Base-by-base conservation (phyloP, 1,140 invertebrate genomes). In the Cydia amplana region DNA sequence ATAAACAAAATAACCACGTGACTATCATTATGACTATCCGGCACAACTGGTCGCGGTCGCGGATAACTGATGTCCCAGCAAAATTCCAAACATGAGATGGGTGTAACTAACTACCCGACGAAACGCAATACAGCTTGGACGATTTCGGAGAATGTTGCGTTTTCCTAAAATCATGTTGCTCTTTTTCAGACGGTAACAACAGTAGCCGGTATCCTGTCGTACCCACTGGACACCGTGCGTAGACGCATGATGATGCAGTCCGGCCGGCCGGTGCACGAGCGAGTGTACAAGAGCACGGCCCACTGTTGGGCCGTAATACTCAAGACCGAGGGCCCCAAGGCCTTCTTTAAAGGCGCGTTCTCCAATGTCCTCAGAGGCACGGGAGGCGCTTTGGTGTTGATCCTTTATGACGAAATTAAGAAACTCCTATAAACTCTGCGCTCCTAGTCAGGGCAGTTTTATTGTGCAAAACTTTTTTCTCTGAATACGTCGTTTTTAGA, bases 211-310 rank as follows among this genome's bases (percentile, higher is more conserved):
- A 95, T 98, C 78, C 93, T 97, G 32, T 98, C 97, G 25, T 98
- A 98, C 94, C 98, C 97, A 77, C 96, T 98, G 90, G 97, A 98
- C 91, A 98, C 97, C 64, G 97, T 98, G 67, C 94, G 97, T 86
- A 94, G 97, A 93, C 95, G 97, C 86, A 97, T 97, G 96, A 98
- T 98, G 96, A 97, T 97, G 97, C 96, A 97, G 93, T 97, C 96
- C 74, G 96, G 96, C 16, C 94, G 94, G 81, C 94, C 94, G 9
- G 93, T 94, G 78, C 87, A 88, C 67, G 96, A 97, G 77, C 94
- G 96, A 55, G 94, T 96, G 91, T 97, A 97, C 90, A 97, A 96
- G 93, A 96, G 93, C 89, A 97, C 96, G 40, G 80, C 96, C 10
- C 95, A 97, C 87, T 97, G 96, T 91, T 97, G 97, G 96, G 87